phyloP scores from a whole-genome alignment of 1,140 invertebrate genomes.

The Listronotus oregonensis region DNA sequence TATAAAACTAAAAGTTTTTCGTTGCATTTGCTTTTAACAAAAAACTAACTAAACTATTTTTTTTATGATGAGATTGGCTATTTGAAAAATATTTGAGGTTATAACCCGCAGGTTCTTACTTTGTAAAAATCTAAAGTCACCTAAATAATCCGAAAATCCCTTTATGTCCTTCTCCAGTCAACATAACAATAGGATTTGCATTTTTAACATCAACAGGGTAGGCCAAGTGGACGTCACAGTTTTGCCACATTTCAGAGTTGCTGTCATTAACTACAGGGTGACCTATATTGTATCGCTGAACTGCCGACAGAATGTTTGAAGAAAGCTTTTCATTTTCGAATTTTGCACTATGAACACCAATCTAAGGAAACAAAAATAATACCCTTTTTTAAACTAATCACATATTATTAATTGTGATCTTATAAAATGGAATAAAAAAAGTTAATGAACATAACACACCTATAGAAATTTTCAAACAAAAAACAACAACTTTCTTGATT shows the following conservation, averaged over 20 bases:
- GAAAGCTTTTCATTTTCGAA: constrained; percentile 88
- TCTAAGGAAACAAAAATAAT: constrained; percentile 57
- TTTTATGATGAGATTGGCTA: background rate
- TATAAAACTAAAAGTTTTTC: too few species aligned
- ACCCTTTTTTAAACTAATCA: too few species aligned
- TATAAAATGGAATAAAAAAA: too few species aligned
- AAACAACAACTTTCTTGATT: too few species aligned
- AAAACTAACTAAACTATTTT: background rate
- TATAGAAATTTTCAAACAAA: too few species aligned
- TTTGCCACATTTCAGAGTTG: constrained; percentile 74
- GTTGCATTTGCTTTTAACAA: too few species aligned
- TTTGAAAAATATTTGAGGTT: background rate
- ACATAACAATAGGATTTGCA: constrained; percentile 71
- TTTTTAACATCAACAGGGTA: constrained; percentile 81
- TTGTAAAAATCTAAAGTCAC: constrained; percentile 70
- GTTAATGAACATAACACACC: too few species aligned
- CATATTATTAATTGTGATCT: too few species aligned
- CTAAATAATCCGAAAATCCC: constrained; percentile 70
- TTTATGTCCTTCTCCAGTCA: constrained; percentile 85
- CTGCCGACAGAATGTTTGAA: constrained; percentile 77
- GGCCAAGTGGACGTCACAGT: constrained; percentile 87
- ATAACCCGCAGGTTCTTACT: constrained; percentile 34
- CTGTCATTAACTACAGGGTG: constrained; percentile 91
- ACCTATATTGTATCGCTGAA: constrained; percentile 81
- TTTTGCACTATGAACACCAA: constrained; percentile 94